phyloP scores from a whole-genome alignment of 2,797 vertebrate species.

The Phyllotis vaccarum region DNA sequence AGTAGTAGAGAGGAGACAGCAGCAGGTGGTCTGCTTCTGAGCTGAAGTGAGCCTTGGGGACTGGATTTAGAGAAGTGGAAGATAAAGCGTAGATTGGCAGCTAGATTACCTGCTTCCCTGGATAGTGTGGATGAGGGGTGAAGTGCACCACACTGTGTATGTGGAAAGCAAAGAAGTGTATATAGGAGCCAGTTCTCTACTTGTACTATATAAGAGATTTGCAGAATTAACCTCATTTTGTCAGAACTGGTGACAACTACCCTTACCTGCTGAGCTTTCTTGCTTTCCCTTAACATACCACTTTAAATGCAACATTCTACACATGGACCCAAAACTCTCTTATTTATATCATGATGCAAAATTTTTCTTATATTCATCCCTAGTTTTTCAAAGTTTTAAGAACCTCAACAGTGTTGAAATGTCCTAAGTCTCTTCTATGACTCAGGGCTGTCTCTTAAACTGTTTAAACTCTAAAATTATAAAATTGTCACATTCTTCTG shows the following conservation, averaged over 20 bases:
- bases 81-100: background rate
- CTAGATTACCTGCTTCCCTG: too few species aligned
- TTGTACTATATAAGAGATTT: background rate
- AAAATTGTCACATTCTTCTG: background rate
- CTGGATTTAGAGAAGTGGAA: background rate
- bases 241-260: background rate
- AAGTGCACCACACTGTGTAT: background rate
- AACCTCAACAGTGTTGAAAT: background rate
- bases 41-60: background rate
- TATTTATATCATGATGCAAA: background rate
- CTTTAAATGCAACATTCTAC: background rate
- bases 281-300: background rate
- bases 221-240: background rate
- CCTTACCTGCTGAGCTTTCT: background rate
- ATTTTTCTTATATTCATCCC: background rate
- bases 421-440: background rate
- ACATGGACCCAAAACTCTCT: background rate
- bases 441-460: background rate
- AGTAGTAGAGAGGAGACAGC: background rate
- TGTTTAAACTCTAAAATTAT: background rate
- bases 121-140: background rate
- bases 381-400: background rate
- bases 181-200: background rate
- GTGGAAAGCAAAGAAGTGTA: background rate
- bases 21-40: background rate